Percentiles rank a stretch among this genome's conserved stretches.
phyloP scores from a whole-genome alignment of 2,113 vertebrate species.

The Megaleporinus macrocephalus region DNA sequence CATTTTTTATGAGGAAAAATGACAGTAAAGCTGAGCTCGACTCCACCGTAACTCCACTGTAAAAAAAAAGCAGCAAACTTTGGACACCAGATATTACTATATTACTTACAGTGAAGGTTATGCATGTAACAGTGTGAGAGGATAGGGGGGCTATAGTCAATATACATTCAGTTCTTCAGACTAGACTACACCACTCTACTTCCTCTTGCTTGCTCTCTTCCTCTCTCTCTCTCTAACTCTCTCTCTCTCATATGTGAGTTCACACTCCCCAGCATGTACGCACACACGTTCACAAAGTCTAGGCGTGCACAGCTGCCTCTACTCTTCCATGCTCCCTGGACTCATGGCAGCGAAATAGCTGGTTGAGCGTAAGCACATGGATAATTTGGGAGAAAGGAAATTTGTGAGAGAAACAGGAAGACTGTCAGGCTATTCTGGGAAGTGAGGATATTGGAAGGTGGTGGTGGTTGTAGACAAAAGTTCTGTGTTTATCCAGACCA shows the following conservation, averaged over 20 bases:
- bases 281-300: not conserved
- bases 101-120: not conserved
- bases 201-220: not conserved
- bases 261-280: not conserved
- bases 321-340: not conserved
- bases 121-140: not conserved
- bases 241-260: not conserved
- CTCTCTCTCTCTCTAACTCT: not conserved
- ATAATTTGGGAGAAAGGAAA: not conserved
- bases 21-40: too few relatives aligned
- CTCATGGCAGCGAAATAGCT: not conserved
- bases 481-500: not conserved
- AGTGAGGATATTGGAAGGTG: constrained; percentile 11
- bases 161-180: not conserved
- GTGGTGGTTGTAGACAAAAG: not conserved
- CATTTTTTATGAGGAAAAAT: too few relatives aligned
- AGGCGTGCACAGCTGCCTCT: constrained; percentile 17
- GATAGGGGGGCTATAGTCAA: too few relatives aligned
- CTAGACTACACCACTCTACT: not conserved
- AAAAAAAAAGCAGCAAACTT: too few relatives aligned
- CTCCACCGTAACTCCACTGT: too few relatives aligned
- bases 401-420: constrained; percentile 39
- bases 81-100: too few relatives aligned
- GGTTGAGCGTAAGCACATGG: constrained; percentile 14
- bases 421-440: constrained; percentile 44